phyloP scores from a whole-genome alignment of 1,140 invertebrate species.

The Drosophila oshimai region DNA sequence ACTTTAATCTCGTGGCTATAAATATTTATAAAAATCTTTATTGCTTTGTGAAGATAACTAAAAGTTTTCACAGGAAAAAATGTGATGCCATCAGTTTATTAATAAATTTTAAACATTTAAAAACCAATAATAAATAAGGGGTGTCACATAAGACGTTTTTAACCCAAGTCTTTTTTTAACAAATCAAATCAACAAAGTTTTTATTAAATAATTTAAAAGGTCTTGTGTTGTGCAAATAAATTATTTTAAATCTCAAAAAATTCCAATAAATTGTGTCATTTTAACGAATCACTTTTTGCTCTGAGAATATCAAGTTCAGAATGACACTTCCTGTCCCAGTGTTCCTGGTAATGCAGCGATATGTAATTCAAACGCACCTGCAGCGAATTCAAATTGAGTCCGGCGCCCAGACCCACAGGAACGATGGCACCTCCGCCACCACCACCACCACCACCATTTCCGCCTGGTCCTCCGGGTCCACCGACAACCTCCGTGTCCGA shows the following conservation, averaged over 20 bases:
- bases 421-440: constrained; percentile 7
- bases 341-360: constrained; percentile 3
- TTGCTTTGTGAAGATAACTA: too few relatives aligned
- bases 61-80: too few relatives aligned
- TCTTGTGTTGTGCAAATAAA: too few relatives aligned
- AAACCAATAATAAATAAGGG: neutral
- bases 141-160: neutral
- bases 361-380: constrained; percentile 49
- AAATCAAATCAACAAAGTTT: too few relatives aligned
- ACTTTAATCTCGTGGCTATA: too few relatives aligned
- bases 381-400: constrained; percentile 70
- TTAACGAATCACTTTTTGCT: neutral
- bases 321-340: constrained; percentile 16
- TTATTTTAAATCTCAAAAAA: too few relatives aligned
- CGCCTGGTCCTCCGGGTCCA: neutral
- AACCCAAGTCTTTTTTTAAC: too few relatives aligned
- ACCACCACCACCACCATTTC: constrained; percentile 1
- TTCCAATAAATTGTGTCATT: neutral
- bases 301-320: constrained; percentile 6
- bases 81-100: too few relatives aligned
- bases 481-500: constrained; percentile 66
- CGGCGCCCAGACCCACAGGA: constrained; percentile 49
- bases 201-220: too few relatives aligned
- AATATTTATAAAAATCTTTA: too few relatives aligned
- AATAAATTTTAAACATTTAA: neutral